Conservation (phyloP, 2,888 invertebrate species). For the Carterocephalus palaemon region DNA sequence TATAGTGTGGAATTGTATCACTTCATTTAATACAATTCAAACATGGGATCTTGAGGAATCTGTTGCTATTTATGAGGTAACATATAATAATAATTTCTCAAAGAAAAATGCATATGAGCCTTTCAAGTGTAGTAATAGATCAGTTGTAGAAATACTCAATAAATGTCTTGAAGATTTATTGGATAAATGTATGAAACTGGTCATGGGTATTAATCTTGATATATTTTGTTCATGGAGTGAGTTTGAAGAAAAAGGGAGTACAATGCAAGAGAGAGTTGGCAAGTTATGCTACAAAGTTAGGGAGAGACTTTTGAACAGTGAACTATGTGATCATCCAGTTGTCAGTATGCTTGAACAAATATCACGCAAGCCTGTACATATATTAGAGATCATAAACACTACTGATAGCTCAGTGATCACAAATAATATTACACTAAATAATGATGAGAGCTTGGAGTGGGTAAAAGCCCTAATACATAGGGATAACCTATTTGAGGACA, state of each 20-base stretch:
- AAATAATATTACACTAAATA: constrained; percentile 45
- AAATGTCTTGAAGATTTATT: constrained; percentile 46
- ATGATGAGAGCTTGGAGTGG: constrained; percentile 49
- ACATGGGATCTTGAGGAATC: constrained; percentile 38
- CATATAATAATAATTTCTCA: constrained; percentile 35
- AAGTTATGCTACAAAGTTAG: constrained; percentile 55
- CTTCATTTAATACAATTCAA: constrained; percentile 40
- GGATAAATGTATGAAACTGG: constrained; percentile 52
- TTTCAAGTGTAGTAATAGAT: constrained; percentile 41
- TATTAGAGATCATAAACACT: constrained; percentile 52
- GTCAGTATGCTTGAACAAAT: constrained; percentile 58
- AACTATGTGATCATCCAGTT: constrained; percentile 51
- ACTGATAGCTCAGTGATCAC: constrained; percentile 45
- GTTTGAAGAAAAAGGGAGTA: constrained; percentile 55
- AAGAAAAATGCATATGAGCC: constrained; percentile 38
- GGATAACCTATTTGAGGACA: constrained; percentile 48
- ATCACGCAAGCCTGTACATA: constrained; percentile 53
- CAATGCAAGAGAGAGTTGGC: constrained; percentile 60
- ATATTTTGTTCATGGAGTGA: constrained; percentile 72
- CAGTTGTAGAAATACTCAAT: constrained; percentile 48
- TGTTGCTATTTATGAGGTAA: constrained; percentile 48
- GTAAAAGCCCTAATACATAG: constrained; percentile 53
- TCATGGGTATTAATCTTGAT: constrained; percentile 65
- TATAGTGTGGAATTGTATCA: constrained; percentile 45
- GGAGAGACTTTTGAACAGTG: constrained; percentile 39